phyloP scores from a whole-genome alignment of 1,140 invertebrate species.

The Drosophila saltans region DNA sequence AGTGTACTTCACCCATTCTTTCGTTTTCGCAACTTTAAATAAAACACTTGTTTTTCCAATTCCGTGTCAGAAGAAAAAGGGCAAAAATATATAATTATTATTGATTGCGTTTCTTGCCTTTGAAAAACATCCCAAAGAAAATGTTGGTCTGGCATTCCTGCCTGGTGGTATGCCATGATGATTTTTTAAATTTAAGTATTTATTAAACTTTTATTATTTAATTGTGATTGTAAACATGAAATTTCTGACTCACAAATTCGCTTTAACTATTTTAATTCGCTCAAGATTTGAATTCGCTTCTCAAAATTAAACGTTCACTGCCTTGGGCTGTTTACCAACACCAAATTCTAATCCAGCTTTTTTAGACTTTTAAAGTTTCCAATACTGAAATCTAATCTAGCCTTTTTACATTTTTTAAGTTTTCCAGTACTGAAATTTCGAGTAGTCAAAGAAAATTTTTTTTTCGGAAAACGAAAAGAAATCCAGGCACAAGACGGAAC shows the following conservation, averaged over 20 bases:
- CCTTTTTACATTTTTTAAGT: too few species aligned
- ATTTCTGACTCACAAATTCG: constrained; percentile 5
- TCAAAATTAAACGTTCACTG: too few species aligned
- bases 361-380: too few species aligned
- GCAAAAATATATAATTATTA: not conserved
- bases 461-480: constrained; percentile 13
- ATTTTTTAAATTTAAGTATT: constrained; percentile 70
- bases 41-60: not conserved
- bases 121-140: constrained; percentile 92
- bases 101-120: constrained; percentile 85
- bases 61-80: not conserved
- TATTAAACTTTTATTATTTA: not conserved
- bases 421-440: too few species aligned
- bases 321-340: too few species aligned
- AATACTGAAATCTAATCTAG: too few species aligned
- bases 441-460: constrained; percentile 2
- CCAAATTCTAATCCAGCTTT: too few species aligned
- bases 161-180: constrained; percentile 76
- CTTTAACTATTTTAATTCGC: too few species aligned
- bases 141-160: constrained; percentile 89
- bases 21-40: not conserved
- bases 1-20: not conserved
- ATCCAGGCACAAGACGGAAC: too few species aligned
- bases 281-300: too few species aligned
- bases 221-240: not conserved